Evolutionary conservation across 2,797 vertebrate genomes (phyloP).

Genomic region (Girardinus metallicus): DNA sequence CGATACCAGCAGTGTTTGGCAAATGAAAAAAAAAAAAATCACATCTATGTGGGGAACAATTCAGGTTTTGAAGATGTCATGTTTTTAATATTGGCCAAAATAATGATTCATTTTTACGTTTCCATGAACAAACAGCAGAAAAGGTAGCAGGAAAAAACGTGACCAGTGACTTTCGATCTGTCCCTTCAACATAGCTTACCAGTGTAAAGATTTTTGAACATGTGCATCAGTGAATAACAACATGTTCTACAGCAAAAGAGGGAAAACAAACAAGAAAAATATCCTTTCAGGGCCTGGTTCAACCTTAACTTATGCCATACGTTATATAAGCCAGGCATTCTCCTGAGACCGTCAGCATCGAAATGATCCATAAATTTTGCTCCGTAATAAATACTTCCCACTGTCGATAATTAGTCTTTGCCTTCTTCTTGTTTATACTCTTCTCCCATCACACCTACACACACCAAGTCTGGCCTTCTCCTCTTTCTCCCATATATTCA

Average conservation of each 20-base stretch:
- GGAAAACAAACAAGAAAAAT: background rate
- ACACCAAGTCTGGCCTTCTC: constrained; percentile 33
- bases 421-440: constrained; percentile 44
- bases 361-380: constrained; percentile 6
- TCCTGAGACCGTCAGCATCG: background rate
- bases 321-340: background rate
- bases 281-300: background rate
- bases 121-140: background rate
- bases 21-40: background rate
- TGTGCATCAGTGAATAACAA: background rate
- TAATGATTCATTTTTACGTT: background rate
- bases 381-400: constrained; percentile 31
- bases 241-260: background rate
- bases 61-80: background rate
- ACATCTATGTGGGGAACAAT: background rate
- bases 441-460: constrained; percentile 66
- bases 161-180: background rate
- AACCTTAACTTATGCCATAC: background rate
- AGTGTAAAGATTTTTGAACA: background rate
- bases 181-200: background rate
- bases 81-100: background rate
- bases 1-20: background rate
- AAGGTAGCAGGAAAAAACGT: background rate
- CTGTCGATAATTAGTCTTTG: constrained; percentile 47
- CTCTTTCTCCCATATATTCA: constrained; percentile 30